A percentile compares a stretch with the other conserved stretches of the same genome.
These are phyloP conservation scores for Halichondria panicea DNA, from an alignment of 37 sponge, comb jelly and placozoan genomes.

Conservation along the genomic window DNA sequence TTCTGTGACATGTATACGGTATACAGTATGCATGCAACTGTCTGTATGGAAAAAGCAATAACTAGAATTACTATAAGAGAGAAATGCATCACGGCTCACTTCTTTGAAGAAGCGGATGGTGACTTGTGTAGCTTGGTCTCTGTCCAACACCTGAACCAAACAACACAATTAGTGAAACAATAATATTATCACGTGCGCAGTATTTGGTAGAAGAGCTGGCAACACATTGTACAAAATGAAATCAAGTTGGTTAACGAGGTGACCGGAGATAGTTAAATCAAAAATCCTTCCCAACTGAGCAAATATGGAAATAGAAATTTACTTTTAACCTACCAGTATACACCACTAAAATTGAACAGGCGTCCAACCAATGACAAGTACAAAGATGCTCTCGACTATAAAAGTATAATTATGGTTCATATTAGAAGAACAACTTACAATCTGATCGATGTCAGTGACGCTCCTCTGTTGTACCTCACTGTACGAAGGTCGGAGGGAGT, in stretches of 20 bases:
- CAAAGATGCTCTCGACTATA: too few relatives aligned
- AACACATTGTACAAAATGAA: too few relatives aligned
- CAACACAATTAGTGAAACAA: not conserved
- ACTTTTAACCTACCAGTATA: too few relatives aligned
- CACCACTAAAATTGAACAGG: too few relatives aligned
- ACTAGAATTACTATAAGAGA: too few relatives aligned
- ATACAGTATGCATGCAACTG: not conserved
- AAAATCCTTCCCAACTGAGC: too few relatives aligned
- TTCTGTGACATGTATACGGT: too few relatives aligned
- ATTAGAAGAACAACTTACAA: conserved; percentile 22
- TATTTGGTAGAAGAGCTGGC: too few relatives aligned
- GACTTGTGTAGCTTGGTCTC: conserved; percentile 17
- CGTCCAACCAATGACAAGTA: too few relatives aligned
- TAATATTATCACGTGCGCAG: not conserved
- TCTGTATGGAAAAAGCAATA: not conserved
- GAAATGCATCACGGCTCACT: conserved; percentile 24
- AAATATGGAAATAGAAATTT: too few relatives aligned
- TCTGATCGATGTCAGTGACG: conserved; percentile 55
- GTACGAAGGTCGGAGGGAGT: conserved; percentile 35
- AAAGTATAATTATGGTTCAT: not conserved
- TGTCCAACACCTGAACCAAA: conserved; percentile 15
- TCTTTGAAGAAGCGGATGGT: conserved; percentile 39
- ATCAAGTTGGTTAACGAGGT: too few relatives aligned
- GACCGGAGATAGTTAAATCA: too few relatives aligned
- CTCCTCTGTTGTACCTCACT: conserved; percentile 27